Evolutionary conservation across 2,113 vertebrate species (phyloP).

Genomic region (Toxotes jaculatrix): DNA sequence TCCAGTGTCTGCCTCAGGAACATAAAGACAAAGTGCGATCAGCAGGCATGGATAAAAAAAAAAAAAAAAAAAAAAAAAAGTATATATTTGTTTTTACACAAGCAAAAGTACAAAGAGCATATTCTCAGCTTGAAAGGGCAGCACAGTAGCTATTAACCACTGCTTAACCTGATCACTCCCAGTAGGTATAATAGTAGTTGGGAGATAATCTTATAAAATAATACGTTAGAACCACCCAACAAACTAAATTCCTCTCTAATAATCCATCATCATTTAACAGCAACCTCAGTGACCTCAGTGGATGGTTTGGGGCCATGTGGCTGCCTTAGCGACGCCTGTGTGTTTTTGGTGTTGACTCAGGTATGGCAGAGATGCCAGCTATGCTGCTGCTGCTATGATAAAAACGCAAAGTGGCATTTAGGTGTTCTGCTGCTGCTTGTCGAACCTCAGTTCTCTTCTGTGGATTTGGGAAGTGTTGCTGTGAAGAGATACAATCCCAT

Average conservation of each 20-base stretch:
- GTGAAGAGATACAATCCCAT: neutral
- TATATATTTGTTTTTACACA: neutral
- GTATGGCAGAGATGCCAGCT: constrained; percentile 35
- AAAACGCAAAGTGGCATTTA: constrained; percentile 6
- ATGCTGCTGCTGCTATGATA: constrained; percentile 39
- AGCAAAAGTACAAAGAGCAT: neutral
- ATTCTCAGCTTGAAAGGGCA: neutral
- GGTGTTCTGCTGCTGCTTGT: constrained; percentile 20
- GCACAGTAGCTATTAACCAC: neutral
- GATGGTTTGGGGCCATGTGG: neutral
- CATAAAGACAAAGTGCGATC: neutral
- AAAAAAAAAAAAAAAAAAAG: too few relatives aligned
- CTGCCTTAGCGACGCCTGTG: neutral
- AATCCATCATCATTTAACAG: neutral
- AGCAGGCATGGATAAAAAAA: neutral
- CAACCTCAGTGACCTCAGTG: neutral
- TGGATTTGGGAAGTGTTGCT: neutral
- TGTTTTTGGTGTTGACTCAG: neutral
- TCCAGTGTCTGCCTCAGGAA: constrained; percentile 2
- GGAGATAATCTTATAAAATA: neutral
- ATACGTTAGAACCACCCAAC: neutral
- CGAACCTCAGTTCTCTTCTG: neutral
- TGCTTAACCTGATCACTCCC: too few relatives aligned
- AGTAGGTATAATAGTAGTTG: neutral
- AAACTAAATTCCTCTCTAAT: too few relatives aligned